These are phyloP conservation scores for Sinocyclocheilus rhinocerous DNA, from an alignment of 2,113 vertebrate species.

Conservation along the genomic window DNA sequence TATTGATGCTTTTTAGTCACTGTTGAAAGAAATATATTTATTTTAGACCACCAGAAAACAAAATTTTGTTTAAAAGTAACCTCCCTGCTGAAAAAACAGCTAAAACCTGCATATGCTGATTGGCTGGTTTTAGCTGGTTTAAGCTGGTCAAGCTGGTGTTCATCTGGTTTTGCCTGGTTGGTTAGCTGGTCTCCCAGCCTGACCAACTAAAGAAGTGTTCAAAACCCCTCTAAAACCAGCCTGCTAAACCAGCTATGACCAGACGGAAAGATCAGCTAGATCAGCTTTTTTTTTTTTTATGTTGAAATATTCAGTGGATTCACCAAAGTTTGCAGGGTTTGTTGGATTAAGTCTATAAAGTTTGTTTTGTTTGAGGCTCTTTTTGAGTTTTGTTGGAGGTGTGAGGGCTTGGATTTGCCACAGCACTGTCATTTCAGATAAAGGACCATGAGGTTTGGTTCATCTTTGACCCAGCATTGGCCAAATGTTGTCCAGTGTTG, in stretches of 20 bases:
- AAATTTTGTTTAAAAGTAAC: neutral
- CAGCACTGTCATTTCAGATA: neutral
- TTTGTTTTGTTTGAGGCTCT: neutral
- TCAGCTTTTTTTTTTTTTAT: neutral
- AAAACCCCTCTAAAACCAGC: neutral
- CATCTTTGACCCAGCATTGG: slow-evolving; percentile 4
- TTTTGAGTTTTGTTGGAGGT: neutral
- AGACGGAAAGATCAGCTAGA: too few species aligned
- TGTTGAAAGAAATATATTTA: neutral
- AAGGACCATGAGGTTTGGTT: neutral
- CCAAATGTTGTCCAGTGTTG: slow-evolving; percentile 24
- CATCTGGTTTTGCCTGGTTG: too few species aligned
- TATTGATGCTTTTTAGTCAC: neutral
- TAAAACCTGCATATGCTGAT: too few species aligned
- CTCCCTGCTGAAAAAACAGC: neutral
- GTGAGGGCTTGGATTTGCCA: neutral
- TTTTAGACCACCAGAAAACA: neutral
- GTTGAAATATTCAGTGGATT: neutral
- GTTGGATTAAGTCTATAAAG: neutral
- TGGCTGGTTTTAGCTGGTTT: too few species aligned
- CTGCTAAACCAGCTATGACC: neutral
- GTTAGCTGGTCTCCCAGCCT: too few species aligned
- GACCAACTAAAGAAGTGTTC: too few species aligned
- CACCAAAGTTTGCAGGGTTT: neutral
- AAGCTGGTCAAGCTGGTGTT: too few species aligned